These are phyloP conservation scores for Epinotia ramella DNA, from an alignment of 2,888 invertebrate genomes.

Conservation along the genomic window DNA sequence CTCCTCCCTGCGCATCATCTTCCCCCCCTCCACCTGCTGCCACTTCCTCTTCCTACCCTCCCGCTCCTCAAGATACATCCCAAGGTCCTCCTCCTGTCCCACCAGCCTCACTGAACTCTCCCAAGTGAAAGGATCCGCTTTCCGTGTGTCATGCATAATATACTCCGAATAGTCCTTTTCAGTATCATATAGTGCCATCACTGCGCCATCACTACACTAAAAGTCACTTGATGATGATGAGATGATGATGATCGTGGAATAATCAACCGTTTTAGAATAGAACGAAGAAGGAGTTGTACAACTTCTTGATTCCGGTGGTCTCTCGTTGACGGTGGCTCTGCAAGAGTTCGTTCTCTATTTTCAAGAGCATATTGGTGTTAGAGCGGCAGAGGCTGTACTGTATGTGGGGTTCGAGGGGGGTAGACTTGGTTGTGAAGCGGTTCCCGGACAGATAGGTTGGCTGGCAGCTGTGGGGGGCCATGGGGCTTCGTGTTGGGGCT, in stretches of 20 bases:
- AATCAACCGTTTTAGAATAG: constrained; percentile 88
- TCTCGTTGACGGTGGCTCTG: constrained; percentile 93
- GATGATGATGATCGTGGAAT: constrained; percentile 56
- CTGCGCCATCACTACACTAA: constrained; percentile 66
- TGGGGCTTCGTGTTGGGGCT: constrained; percentile 58
- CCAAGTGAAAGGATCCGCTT: constrained; percentile 72
- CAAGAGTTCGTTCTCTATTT: constrained; percentile 90
- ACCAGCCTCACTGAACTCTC: constrained; percentile 73
- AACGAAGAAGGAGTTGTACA: constrained; percentile 95
- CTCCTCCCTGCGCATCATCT: constrained; percentile 72
- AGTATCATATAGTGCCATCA: constrained; percentile 70
- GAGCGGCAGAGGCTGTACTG: constrained; percentile 69
- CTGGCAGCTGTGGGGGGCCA: constrained; percentile 62
- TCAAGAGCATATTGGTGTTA: constrained; percentile 87
- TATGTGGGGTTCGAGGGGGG: constrained; percentile 65
- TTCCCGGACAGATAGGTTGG: constrained; percentile 68
- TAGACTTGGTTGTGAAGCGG: constrained; percentile 65
- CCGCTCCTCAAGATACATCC: constrained; percentile 76
- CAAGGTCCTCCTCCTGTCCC: constrained; percentile 71
- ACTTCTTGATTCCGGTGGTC: constrained; percentile 93
- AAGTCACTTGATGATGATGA: constrained; percentile 69
- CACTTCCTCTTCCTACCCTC: constrained; percentile 80
- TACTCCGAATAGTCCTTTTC: constrained; percentile 60
- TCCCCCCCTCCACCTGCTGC: constrained; percentile 65
- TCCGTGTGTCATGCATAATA: constrained; percentile 73